Percentiles rank a stretch among this genome's conserved stretches.
Conservation (phyloP, 2,797 vertebrate species). For the Clarias fuscus region DNA sequence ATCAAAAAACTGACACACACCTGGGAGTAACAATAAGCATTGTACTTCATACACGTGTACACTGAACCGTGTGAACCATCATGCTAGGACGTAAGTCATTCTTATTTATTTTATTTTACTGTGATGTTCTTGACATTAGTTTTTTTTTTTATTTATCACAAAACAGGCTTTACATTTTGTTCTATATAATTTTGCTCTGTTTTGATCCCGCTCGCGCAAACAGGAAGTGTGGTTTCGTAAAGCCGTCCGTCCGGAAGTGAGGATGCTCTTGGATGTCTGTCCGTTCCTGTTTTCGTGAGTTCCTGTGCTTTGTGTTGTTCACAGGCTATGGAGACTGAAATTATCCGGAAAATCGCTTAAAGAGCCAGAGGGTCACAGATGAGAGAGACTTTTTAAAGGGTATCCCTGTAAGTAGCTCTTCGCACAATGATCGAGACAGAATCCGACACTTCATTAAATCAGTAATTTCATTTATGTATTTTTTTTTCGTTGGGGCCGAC, state of each 20-base stretch:
- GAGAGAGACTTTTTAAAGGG: conserved; percentile 44
- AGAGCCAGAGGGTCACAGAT: conserved; percentile 41
- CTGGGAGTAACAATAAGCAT: background rate
- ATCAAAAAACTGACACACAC: background rate
- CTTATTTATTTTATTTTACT: background rate
- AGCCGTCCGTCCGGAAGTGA: conserved; percentile 40
- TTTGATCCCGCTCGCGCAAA: background rate
- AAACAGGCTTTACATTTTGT: background rate
- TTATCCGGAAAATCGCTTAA: conserved; percentile 36
- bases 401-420: conserved; percentile 54
- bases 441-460: background rate
- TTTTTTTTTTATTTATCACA: too few relatives aligned
- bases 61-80: too few relatives aligned
- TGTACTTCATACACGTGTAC: background rate
- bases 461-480: background rate
- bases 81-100: background rate
- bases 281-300: conserved; percentile 49
- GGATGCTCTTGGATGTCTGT: conserved; percentile 42
- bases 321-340: conserved; percentile 45
- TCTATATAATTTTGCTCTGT: background rate
- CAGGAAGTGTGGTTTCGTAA: conserved; percentile 35
- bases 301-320: conserved; percentile 53
- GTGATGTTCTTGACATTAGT: background rate
- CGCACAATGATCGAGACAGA: background rate
- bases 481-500: background rate